Evolutionary conservation across 2,888 invertebrate species (phyloP).

Genomic region (Xylota segnis): DNA sequence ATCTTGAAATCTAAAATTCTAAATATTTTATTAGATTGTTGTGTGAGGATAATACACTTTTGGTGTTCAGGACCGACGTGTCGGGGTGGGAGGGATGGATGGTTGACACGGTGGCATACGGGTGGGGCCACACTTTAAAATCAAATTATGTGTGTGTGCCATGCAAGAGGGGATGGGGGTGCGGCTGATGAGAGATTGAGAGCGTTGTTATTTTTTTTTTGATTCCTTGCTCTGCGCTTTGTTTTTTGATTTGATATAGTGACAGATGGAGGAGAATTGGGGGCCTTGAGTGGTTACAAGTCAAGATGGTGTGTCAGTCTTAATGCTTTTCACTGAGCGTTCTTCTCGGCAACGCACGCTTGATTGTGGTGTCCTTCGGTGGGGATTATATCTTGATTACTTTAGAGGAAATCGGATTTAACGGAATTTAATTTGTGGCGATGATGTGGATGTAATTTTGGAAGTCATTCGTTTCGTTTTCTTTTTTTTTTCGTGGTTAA

Average conservation of each 20-base stretch:
- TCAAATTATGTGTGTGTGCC: conserved; percentile 67
- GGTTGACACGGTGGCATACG: conserved; percentile 59
- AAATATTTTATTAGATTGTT: conserved; percentile 76
- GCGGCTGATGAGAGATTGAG: conserved; percentile 69
- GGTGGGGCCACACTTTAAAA: conserved; percentile 71
- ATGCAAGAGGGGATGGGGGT: not conserved
- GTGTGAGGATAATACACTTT: conserved; percentile 74
- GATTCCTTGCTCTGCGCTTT: conserved; percentile 26
- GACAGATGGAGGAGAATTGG: conserved; percentile 52
- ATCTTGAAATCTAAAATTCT: conserved; percentile 72
- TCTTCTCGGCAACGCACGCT: conserved; percentile 44
- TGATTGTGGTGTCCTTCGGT: conserved; percentile 69
- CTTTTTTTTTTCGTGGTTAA: not conserved
- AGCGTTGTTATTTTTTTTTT: conserved; percentile 20
- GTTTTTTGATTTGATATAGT: conserved; percentile 62
- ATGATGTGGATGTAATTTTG: conserved; percentile 66
- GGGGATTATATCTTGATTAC: conserved; percentile 54
- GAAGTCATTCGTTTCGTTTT: conserved; percentile 3
- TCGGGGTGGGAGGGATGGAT: not conserved
- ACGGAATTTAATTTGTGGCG: conserved; percentile 71
- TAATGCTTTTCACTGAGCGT: conserved; percentile 55
- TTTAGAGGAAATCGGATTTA: conserved; percentile 66
- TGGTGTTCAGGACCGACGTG: conserved; percentile 46
- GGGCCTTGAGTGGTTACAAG: conserved; percentile 42
- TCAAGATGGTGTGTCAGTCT: conserved; percentile 68